Base-by-base conservation (phyloP, 2,797 vertebrate genomes). In the Sarcophilus harrisii region DNA sequence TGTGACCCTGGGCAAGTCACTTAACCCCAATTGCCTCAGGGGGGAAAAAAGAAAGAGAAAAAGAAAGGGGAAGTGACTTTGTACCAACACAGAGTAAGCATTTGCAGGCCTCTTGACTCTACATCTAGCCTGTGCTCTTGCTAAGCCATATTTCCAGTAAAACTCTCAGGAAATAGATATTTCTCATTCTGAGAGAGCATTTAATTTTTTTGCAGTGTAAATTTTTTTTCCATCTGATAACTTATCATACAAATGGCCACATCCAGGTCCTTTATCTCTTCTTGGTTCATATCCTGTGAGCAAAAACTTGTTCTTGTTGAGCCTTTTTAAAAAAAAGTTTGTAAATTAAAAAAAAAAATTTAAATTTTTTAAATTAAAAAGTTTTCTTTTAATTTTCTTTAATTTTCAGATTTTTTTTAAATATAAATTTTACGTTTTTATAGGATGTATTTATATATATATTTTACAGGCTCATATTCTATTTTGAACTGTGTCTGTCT, bases 401-500 rank as follows among this genome's bases (percentile, higher is more conserved):
- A 55, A 55, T 55, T 55, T 54, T 54, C 8, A 54, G 9, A 54
- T 49, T 49, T 49, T 49, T 49, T 54, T 9, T 54, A 54, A 55
- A 55, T 49, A 49, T 49, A 52, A 52, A 52, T 5, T 52, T 52
- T 52, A 52, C 52, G 6, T 52, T 52, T 52, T 52, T 52, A 52
- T 52, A 52, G 52, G 52, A 52, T 52, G 6, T 52, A 52, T 52
- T 5, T 52, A 52, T 52, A 52, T 52, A 52, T 52, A 5, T 52
- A n/a, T 52, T 52, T 52, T 52, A 52, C 52, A 9, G 24, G 27
- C 30, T 5, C 32, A 24, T 0, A 0, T 58, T 38, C 1, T 45
- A 3, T 45, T 92, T 96, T 96, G 60, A 97, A n/a, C 0, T 0
- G 2, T 45, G 0, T 81, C n/a, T 95, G 49, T 92, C 28, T 94